Percentiles rank a stretch among this genome's conserved stretches.
phyloP scores from a whole-genome alignment of 1,140 invertebrate species.

The Drosophila bifasciata region DNA sequence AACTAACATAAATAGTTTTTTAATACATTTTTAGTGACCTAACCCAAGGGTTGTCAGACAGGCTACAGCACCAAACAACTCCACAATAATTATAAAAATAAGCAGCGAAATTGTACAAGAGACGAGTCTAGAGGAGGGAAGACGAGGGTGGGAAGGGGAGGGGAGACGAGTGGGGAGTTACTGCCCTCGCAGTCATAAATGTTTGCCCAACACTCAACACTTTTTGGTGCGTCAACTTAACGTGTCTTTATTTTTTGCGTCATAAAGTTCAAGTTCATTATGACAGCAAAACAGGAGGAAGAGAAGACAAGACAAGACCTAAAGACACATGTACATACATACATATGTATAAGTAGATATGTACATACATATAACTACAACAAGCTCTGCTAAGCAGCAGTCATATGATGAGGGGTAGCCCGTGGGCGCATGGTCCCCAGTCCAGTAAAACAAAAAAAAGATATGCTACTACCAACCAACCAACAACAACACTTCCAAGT shows the following conservation, averaged over 20 bases:
- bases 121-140: no score
- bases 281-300: slow-evolving; percentile 38
- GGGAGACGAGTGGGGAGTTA: neutral
- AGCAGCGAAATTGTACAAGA: slow-evolving; percentile 12
- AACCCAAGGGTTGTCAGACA: slow-evolving; percentile 25
- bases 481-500: slow-evolving; percentile 41
- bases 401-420: slow-evolving; percentile 27
- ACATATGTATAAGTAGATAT: neutral
- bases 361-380: slow-evolving; percentile 11
- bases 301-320: slow-evolving; percentile 14
- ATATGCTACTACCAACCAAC: no score
- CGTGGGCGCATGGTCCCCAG: slow-evolving; percentile 40
- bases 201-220: slow-evolving; percentile 57
- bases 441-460: slow-evolving; percentile 31
- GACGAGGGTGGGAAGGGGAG: no score
- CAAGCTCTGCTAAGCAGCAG: slow-evolving; percentile 19
- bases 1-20: slow-evolving; percentile 21
- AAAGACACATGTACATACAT: slow-evolving; percentile 21
- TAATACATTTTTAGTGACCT: slow-evolving; percentile 25
- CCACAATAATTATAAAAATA: slow-evolving; percentile 43
- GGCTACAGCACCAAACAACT: neutral
- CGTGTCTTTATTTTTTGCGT: slow-evolving; percentile 73
- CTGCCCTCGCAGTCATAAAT: slow-evolving; percentile 2
- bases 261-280: slow-evolving; percentile 82
- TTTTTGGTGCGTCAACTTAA: slow-evolving; percentile 60